Conservation (phyloP, 2,113 vertebrate genomes). For the Cebus imitator region DNA sequence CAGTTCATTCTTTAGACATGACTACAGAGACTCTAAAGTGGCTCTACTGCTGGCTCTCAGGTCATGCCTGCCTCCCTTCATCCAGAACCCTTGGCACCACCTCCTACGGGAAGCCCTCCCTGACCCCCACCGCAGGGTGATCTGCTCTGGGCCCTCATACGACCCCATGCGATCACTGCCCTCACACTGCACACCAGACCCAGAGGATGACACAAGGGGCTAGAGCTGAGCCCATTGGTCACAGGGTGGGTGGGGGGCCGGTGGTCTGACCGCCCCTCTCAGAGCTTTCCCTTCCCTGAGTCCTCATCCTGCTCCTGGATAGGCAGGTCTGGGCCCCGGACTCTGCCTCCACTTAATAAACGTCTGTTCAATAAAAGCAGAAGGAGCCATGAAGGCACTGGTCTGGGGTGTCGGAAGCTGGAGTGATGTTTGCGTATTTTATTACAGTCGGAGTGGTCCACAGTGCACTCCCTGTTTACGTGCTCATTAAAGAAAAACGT, state of each 20-base stretch:
- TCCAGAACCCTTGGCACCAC: accelerated
- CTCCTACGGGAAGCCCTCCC: neutral
- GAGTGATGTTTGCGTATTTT: neutral
- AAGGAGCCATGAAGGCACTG: neutral
- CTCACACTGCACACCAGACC: neutral
- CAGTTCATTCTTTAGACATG: neutral
- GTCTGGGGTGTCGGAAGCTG: neutral
- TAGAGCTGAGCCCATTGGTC: too few relatives aligned
- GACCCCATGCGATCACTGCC: neutral
- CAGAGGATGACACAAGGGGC: neutral
- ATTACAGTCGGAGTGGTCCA: neutral
- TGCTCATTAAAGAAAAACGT: conserved; percentile 59
- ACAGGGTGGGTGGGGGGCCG: too few relatives aligned
- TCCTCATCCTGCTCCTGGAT: neutral
- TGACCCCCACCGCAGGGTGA: neutral
- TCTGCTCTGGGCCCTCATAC: neutral
- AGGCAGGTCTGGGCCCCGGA: accelerated
- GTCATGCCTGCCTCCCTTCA: neutral
- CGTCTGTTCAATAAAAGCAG: neutral
- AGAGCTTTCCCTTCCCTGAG: too few relatives aligned
- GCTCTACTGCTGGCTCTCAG: neutral
- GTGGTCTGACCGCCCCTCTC: too few relatives aligned
- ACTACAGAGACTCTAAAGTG: neutral
- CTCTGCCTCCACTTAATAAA: neutral
- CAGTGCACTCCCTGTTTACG: neutral